Base-by-base conservation (phyloP, 2,797 vertebrate species). In the Urocyon cinereoargenteus region DNA sequence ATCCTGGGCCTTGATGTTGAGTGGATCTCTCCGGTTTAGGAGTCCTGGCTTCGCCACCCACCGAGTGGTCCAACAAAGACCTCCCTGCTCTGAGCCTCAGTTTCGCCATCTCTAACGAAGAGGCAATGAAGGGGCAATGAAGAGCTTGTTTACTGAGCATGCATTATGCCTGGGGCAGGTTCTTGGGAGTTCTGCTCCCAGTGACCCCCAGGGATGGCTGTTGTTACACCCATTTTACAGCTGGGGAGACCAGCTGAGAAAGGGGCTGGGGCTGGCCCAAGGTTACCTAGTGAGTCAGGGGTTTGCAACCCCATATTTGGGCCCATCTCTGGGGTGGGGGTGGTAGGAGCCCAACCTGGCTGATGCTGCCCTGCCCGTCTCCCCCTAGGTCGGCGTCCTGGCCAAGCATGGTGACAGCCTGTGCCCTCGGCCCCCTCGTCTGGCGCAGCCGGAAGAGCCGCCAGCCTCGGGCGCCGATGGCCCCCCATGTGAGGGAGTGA, bases 351-450 rank as follows among this genome's bases (percentile, higher is more conserved):
- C 34, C 26, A 0, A 6, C 34, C 61, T 4, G 1, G 61, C 86
- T 91, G 21, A 97, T 1, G 0, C 81, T 51, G 22, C 73, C 62
- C 92, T 79, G 0, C 11, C 73, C 66, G 0, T 97, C 96, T 94
- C 93, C 96, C 89, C 61, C 83, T 26, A 98, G 98, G 97, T 96
- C 83, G 96, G 98, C 6, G 2, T 59, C 70, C 86, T 0, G 0
- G 86, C 83, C 2, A 99, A 99, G 99, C 99, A 99, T 99, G 99
- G 99, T 99, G 97, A 99, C 99, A 97, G 98, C 98, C 97, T 98
- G 98, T 97, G 99, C 99, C 96, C 99, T 99, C 87, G 99, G 99
- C 98, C 99, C 99, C 99, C 99, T 99, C 96, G 97, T 99, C 98
- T 99, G 99, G 99, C 90, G 99, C 98, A 99, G 99, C 98, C 98